These are phyloP conservation scores for Setipinna tenuifilis DNA, from an alignment of 2,797 vertebrate genomes.

Conservation along the genomic window DNA sequence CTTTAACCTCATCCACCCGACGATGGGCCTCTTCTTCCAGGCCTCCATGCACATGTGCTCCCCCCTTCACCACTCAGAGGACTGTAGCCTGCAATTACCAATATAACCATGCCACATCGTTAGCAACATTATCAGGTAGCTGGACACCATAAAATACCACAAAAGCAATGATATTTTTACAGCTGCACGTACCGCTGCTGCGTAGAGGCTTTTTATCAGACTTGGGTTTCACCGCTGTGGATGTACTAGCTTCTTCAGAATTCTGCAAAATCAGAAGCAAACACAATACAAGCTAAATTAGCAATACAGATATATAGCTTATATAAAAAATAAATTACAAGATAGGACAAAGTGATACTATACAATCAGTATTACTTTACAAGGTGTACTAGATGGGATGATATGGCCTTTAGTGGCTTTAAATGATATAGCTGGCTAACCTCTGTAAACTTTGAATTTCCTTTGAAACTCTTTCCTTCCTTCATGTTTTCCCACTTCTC, in stretches of 20 bases:
- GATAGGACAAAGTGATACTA: neutral
- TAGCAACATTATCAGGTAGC: neutral
- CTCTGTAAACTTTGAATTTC: constrained; percentile 64
- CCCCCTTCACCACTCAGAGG: constrained; percentile 87
- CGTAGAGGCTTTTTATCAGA: constrained; percentile 81
- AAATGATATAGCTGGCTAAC: constrained; percentile 62
- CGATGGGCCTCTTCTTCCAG: constrained; percentile 86
- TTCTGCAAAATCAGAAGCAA: constrained; percentile 52
- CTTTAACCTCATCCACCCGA: constrained; percentile 93
- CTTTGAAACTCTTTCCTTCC: constrained; percentile 85
- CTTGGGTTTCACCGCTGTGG: constrained; percentile 76
- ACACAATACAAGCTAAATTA: neutral
- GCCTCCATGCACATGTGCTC: constrained; percentile 85
- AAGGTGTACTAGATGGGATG: neutral
- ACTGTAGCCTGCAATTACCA: constrained; percentile 79
- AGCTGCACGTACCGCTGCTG: constrained; percentile 72
- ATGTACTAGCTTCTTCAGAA: constrained; percentile 72
- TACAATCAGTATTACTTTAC: neutral
- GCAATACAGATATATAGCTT: neutral
- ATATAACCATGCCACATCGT: neutral
- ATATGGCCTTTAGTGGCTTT: neutral
- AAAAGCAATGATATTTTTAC: neutral
- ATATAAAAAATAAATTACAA: neutral
- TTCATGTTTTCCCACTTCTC: constrained; percentile 90
- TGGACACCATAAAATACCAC: neutral